Percentiles rank a stretch among this genome's conserved stretches.
These are phyloP conservation scores for Miichthys miiuy DNA, from an alignment of 2,797 vertebrate genomes.

Conservation along the genomic window DNA sequence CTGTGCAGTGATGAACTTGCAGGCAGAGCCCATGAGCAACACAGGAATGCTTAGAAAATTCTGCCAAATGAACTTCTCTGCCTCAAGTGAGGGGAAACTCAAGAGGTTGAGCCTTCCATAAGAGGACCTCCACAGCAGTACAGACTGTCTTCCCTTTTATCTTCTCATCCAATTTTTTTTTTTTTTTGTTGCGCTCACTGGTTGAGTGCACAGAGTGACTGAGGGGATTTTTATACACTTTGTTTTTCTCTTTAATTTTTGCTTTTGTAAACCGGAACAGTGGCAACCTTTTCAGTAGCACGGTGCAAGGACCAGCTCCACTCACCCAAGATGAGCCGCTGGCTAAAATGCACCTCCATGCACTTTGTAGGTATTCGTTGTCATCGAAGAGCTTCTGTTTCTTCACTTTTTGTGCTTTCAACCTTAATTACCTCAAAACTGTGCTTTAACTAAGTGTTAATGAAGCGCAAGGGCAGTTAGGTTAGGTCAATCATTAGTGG, in stretches of 20 bases:
- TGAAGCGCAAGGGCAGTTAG: background rate
- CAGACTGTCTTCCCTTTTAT: slow-evolving; percentile 37
- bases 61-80: slow-evolving; percentile 58
- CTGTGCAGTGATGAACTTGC: slow-evolving; percentile 87
- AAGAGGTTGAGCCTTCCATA: slow-evolving; percentile 64
- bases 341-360: slow-evolving; percentile 92
- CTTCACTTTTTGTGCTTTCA: background rate
- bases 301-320: slow-evolving; percentile 80
- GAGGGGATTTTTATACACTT: slow-evolving; percentile 41
- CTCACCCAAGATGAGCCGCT: slow-evolving; percentile 91
- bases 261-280: slow-evolving; percentile 72
- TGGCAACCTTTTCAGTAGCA: slow-evolving; percentile 80
- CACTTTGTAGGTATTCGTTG: slow-evolving; percentile 90
- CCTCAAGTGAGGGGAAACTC: slow-evolving; percentile 57
- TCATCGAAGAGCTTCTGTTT: background rate
- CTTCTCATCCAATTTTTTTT: slow-evolving; percentile 25
- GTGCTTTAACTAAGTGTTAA: slow-evolving; percentile 5
- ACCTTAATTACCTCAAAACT: background rate
- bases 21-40: slow-evolving; percentile 71
- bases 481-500: background rate
- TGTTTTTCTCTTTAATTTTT: slow-evolving; percentile 51
- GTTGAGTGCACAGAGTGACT: slow-evolving; percentile 76
- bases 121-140: slow-evolving; percentile 50
- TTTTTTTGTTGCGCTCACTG: slow-evolving; percentile 78
- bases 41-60: slow-evolving; percentile 72